These are phyloP conservation scores for Poeciliopsis turneri DNA, from an alignment of 2,797 vertebrate genomes.

Conservation along the genomic window DNA sequence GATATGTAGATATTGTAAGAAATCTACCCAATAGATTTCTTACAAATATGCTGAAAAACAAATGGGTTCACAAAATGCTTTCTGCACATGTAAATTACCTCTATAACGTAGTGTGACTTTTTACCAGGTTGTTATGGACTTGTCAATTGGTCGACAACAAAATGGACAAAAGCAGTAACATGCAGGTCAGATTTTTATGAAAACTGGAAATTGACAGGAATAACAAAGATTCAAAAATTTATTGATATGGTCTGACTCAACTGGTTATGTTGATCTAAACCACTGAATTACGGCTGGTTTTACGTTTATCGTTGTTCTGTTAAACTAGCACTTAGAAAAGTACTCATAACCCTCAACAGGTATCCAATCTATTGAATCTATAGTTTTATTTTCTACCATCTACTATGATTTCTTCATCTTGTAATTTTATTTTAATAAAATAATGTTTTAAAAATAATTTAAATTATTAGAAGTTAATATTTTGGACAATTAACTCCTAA, in stretches of 20 bases:
- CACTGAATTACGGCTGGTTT: no score
- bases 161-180: neutral
- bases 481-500: neutral
- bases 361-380: no score
- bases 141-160: neutral
- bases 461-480: neutral
- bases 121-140: neutral
- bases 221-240: neutral
- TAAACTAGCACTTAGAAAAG: no score
- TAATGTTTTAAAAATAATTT: neutral
- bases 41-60: conserved; percentile 2
- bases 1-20: no score
- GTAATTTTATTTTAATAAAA: neutral
- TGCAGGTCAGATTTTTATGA: neutral
- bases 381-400: no score
- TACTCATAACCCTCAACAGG: no score
- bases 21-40: neutral
- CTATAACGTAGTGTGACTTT: neutral
- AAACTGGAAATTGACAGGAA: neutral
- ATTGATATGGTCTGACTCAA: neutral
- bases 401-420: neutral
- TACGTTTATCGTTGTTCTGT: no score
- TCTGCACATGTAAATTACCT: neutral
- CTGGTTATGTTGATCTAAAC: no score
- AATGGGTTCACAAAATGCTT: neutral